Evolutionary conservation across 2,888 invertebrate species (phyloP).

Genomic region (Eurois occulta): DNA sequence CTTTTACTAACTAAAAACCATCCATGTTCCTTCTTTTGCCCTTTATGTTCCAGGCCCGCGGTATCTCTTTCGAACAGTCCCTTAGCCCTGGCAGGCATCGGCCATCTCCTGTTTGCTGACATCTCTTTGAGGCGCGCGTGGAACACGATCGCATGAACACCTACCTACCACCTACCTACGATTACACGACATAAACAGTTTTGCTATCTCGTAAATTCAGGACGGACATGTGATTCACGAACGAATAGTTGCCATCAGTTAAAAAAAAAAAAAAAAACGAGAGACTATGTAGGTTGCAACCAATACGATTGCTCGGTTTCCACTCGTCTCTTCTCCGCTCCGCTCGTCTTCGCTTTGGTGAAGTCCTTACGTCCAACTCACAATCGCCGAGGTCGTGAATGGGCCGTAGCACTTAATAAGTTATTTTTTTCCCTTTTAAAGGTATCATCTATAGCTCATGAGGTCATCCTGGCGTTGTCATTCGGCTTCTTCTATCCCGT

Average conservation of each 20-base stretch:
- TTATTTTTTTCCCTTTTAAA: slow-evolving; percentile 71
- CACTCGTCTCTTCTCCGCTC: neutral
- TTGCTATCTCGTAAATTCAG: slow-evolving; percentile 36
- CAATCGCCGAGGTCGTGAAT: neutral
- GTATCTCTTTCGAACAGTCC: too few relatives aligned
- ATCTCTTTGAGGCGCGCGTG: too few relatives aligned
- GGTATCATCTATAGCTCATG: slow-evolving; percentile 96
- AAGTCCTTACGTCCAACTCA: neutral
- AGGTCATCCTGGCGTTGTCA: slow-evolving; percentile 94
- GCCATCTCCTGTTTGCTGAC: too few relatives aligned
- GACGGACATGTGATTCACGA: neutral
- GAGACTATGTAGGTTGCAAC: neutral
- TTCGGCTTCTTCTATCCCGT: slow-evolving; percentile 97
- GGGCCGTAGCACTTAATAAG: neutral
- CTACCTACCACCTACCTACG: too few relatives aligned
- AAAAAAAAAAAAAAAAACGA: neutral
- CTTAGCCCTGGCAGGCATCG: too few relatives aligned
- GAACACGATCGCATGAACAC: too few relatives aligned
- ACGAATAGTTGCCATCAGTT: slow-evolving; percentile 23
- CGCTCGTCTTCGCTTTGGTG: neutral
- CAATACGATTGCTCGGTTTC: neutral
- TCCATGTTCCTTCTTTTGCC: too few relatives aligned
- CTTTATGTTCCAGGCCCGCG: too few relatives aligned
- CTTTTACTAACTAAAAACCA: too few relatives aligned
- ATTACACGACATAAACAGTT: slow-evolving; percentile 49